Evolutionary conservation across 1,140 invertebrate species (phyloP), one percentile per base, ranked within the genome.

Genomic region (Neodiprion virginianus): DNA sequence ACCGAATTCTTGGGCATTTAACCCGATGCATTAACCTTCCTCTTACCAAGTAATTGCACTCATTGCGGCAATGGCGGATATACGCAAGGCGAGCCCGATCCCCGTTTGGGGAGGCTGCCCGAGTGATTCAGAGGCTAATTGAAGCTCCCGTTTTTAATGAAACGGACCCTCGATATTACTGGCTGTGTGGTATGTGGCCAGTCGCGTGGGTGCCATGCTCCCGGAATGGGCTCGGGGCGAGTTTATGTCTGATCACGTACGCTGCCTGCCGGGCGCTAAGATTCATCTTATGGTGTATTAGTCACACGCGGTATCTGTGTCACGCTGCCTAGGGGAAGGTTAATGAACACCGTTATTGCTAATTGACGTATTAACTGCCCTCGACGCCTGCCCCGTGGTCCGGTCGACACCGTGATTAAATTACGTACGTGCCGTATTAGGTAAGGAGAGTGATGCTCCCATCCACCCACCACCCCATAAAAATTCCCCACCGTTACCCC

Each of bases 31-130:
- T 85, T 87, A 85, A 86, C 85, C 85, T 84, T 84, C 79, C 79
- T 85, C 81, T 82, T 85, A 85, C 81, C 53, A 17, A 82, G 84
- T 82, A 87, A 87, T 87, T 86, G 85, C 82, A 85, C 79, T 85
- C 81, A 86, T 86, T 86, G 80, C 71, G 77, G 53, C 66, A 71
- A 49, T 61, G 73, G 53, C 28, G 50, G 66, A 28, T 48, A 17
- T 48, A 40, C 47, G 61, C 28, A n/a, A 10, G 68, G 23, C 21
- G 40, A 72, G 48, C 47, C 40, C 49, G 21, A 28, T 65, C 17
- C 23, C 17, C 48, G 10, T 21, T 48, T 48, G 72, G 61, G 23
- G 74, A 69, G 14, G 50, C 48, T 10, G 14, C 17, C 17, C 40
- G 79, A 76, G 76, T 79, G 80, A 80, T 80, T 82, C 80, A 83